Evolutionary conservation across 2,888 invertebrate genomes (phyloP).

Genomic region (Uropetala carovei): DNA sequence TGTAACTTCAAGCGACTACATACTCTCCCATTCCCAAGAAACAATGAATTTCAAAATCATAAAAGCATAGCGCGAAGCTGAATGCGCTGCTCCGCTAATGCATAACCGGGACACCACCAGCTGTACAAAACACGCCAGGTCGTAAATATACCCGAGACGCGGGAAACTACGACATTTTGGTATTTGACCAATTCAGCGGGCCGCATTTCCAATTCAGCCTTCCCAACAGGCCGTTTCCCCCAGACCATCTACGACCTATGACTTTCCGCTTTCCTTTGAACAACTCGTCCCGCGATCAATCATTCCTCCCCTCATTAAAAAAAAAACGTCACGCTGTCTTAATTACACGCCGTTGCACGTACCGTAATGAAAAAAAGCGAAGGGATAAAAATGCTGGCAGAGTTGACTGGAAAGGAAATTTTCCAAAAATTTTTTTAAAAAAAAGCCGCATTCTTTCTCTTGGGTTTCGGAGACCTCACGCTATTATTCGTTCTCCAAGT

Average conservation of each 20-base stretch:
- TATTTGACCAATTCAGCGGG: conserved; percentile 1
- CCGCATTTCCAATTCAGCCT: conserved; percentile 17
- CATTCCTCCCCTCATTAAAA: neutral
- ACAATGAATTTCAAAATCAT: neutral
- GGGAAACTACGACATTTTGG: neutral
- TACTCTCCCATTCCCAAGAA: neutral
- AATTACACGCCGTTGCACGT: neutral
- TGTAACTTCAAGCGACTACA: too few relatives aligned
- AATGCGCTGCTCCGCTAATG: neutral
- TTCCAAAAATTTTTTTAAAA: too few relatives aligned
- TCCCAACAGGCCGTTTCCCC: neutral
- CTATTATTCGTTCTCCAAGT: neutral
- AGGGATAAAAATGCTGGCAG: neutral
- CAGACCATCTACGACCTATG: too few relatives aligned
- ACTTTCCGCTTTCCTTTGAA: neutral
- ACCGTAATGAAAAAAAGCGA: neutral
- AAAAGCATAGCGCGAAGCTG: neutral
- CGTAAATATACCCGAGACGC: neutral
- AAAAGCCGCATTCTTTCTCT: neutral
- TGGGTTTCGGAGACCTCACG: neutral
- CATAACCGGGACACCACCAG: neutral
- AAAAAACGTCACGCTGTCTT: neutral
- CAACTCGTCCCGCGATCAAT: neutral
- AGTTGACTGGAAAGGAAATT: too few relatives aligned
- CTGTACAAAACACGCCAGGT: neutral